phyloP scores from a whole-genome alignment of 2,888 invertebrate species.

The Pristionchus entomophagus region DNA sequence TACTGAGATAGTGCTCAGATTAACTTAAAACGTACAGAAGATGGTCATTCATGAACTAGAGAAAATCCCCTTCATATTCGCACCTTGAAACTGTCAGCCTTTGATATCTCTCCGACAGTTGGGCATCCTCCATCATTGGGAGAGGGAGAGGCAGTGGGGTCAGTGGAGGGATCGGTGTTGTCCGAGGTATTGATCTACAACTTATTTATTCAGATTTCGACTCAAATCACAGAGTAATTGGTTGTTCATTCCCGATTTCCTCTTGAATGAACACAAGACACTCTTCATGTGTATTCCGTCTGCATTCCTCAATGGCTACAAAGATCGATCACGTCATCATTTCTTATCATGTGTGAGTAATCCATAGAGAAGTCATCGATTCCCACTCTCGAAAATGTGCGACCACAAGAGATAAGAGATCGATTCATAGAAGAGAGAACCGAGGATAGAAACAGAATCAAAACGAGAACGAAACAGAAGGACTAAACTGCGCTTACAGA shows the following conservation, averaged over 20 bases:
- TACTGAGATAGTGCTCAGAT: too few species aligned
- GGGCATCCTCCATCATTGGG: background rate
- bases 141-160: background rate
- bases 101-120: background rate
- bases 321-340: background rate
- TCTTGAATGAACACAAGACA: too few species aligned
- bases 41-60: too few species aligned
- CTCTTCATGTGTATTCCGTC: too few species aligned
- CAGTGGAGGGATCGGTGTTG: background rate
- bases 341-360: background rate
- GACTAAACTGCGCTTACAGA: background rate
- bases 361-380: background rate
- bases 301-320: background rate
- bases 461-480: too few species aligned
- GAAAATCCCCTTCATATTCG: background rate
- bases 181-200: conserved; percentile 12
- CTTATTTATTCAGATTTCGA: too few species aligned
- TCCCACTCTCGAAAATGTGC: background rate
- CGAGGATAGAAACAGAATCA: too few species aligned
- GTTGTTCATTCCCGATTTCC: too few species aligned
- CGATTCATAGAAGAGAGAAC: too few species aligned
- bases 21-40: too few species aligned
- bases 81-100: conserved; percentile 17
- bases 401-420: background rate
- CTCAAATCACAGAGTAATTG: too few species aligned